Conservation (phyloP, 2,797 vertebrate species). For the Gobio occitaniae region DNA sequence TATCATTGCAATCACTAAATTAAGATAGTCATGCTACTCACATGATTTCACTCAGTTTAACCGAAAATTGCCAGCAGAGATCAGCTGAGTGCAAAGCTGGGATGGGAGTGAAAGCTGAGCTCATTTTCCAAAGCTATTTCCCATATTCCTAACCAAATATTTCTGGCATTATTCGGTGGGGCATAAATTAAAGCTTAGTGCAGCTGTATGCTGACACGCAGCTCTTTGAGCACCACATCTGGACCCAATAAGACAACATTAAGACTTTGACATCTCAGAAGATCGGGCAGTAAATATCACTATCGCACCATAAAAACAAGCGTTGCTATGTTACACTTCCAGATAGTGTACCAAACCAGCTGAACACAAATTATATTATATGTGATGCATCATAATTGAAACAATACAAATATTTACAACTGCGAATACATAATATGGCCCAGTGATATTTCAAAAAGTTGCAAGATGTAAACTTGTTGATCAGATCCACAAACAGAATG, state of each 20-base stretch:
- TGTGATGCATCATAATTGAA: neutral
- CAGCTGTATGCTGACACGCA: constrained; percentile 69
- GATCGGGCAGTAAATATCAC: constrained; percentile 68
- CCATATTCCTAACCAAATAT: constrained; percentile 70
- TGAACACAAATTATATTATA: neutral
- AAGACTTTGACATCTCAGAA: constrained; percentile 66
- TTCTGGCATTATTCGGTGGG: constrained; percentile 64
- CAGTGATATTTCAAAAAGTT: constrained; percentile 1
- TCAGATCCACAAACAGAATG: neutral
- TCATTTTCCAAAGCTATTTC: constrained; percentile 69
- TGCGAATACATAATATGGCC: neutral
- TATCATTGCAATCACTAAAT: constrained; percentile 22
- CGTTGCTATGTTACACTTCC: constrained; percentile 32
- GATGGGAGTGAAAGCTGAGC: constrained; percentile 49
- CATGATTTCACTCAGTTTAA: constrained; percentile 42
- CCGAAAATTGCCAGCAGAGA: constrained; percentile 43
- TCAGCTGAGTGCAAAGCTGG: constrained; percentile 50
- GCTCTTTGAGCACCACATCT: constrained; percentile 75
- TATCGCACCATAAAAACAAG: constrained; percentile 46
- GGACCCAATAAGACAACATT: constrained; percentile 71
- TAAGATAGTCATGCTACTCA: constrained; percentile 43
- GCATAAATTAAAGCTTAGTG: constrained; percentile 72
- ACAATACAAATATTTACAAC: neutral
- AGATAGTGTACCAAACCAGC: constrained; percentile 4
- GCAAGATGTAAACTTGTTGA: neutral